Conservation (phyloP, 2,113 vertebrate species). For the Malaclemys terrapin region DNA sequence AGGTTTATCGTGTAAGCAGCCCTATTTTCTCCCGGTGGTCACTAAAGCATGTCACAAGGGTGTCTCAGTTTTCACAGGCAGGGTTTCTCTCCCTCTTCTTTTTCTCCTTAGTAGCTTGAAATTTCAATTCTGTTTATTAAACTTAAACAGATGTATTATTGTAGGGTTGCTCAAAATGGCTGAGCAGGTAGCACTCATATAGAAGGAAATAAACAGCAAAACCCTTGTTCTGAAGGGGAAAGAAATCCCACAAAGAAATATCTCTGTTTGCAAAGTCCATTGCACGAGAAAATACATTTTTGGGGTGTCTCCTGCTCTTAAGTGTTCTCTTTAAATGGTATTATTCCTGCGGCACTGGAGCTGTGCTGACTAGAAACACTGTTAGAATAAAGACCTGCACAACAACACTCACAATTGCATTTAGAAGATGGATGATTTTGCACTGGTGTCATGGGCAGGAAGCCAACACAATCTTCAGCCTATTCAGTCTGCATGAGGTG, state of each 20-base stretch:
- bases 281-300: neutral
- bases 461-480: neutral
- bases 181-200: neutral
- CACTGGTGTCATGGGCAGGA: constrained; percentile 1
- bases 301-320: neutral
- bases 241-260: neutral
- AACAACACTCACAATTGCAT: neutral
- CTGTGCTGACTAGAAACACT: neutral
- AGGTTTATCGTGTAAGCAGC: neutral
- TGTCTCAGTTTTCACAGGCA: fast-evolving
- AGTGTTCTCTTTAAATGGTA: neutral
- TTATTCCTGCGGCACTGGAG: neutral
- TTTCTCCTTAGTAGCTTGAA: neutral
- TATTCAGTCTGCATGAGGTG: neutral
- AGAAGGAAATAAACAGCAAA: constrained; percentile 20
- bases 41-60: neutral
- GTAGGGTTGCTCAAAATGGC: fast-evolving
- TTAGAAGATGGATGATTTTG: neutral
- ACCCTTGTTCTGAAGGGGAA: neutral
- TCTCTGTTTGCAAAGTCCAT: neutral
- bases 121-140: neutral
- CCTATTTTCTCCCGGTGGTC: neutral
- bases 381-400: neutral
- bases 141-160: neutral
- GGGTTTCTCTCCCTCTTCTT: neutral